Evolutionary conservation across 2,797 vertebrate species (phyloP), one percentile per base, ranked within the genome.

Genomic region (Gorsachius magnificus): DNA sequence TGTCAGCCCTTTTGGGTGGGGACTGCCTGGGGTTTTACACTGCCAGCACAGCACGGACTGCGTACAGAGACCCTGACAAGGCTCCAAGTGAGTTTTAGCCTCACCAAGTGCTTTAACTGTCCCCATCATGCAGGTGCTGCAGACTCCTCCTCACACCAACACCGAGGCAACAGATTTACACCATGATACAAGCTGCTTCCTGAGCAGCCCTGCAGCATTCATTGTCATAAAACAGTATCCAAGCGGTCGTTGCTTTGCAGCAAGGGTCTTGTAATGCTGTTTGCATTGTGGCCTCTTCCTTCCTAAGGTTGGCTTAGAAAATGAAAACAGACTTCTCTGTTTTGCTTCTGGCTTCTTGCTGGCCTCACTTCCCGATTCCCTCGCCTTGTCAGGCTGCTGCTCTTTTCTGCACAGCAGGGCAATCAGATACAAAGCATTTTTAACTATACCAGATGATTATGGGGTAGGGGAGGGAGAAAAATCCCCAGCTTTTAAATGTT

Each of bases 191-290:
- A 33, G 41, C 46, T 3, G 2, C 13, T 45, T 50, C 70, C 58
- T 1, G 45, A 48, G 58, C 83, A 9, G 64, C 72, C 51, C 68
- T 28, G 75, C 80, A 0, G 2, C 33, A 1, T 8, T 60, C 6
- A 1, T 1, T 5, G 7, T 6, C 41, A 8, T 1, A 22, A 25
- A 26, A 1, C 38, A 20, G 20, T 25, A 20, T 14, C 13, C 29
- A 1, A 24, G 54, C 7, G 7, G 63, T 1, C 1, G 10, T 77
- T 26, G 64, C 77, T 46, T 64, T 15, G 64, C 4, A 1, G 66
- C 1, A 11, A 75, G 66, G 57, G 31, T 58, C 85, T 46, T 1
- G 46, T 48, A 76, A 16, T 22, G 80, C 85, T 22, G 16, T 5
- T 15, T 0, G 10, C 28, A 25, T 43, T 64, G 72, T 1, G 72